A percentile compares a stretch with the other conserved stretches of the same genome.
Conservation (phyloP, 2,888 invertebrate species). For the Melanchra persicariae region DNA sequence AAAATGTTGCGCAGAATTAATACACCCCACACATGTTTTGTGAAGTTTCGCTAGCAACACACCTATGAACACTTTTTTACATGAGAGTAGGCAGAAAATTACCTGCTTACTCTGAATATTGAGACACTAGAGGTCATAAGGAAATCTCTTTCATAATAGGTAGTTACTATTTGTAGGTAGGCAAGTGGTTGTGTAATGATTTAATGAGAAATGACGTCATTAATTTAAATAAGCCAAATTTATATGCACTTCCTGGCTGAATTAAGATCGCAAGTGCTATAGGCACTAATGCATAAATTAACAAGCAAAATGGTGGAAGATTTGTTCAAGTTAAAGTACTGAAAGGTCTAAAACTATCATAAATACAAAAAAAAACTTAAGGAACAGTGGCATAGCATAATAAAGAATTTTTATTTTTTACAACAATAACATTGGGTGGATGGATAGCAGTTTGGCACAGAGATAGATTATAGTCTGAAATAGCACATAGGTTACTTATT, state of each 20-base stretch:
- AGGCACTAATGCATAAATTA: background rate
- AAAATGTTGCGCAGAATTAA: background rate
- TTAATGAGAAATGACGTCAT: background rate
- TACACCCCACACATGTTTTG: background rate
- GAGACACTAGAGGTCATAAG: background rate
- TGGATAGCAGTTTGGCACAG: too few species aligned
- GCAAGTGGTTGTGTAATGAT: too few species aligned
- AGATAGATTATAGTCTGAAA: too few species aligned
- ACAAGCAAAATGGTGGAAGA: background rate
- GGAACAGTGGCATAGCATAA: too few species aligned
- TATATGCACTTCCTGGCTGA: too few species aligned
- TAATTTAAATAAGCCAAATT: slow-evolving; percentile 1
- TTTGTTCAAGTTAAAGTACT: too few species aligned
- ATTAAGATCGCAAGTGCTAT: background rate
- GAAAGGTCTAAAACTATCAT: too few species aligned
- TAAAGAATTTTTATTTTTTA: too few species aligned
- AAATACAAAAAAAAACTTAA: too few species aligned
- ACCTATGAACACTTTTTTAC: background rate
- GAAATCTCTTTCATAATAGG: background rate
- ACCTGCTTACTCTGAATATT: background rate
- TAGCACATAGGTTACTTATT: too few species aligned
- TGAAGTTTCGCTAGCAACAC: background rate
- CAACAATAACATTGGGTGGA: too few species aligned
- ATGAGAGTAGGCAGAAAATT: background rate
- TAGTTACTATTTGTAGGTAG: background rate